A percentile compares a stretch with the other conserved stretches of the same genome.
Conservation (phyloP, 2,888 invertebrate genomes). For the Calliopum simillimum region DNA sequence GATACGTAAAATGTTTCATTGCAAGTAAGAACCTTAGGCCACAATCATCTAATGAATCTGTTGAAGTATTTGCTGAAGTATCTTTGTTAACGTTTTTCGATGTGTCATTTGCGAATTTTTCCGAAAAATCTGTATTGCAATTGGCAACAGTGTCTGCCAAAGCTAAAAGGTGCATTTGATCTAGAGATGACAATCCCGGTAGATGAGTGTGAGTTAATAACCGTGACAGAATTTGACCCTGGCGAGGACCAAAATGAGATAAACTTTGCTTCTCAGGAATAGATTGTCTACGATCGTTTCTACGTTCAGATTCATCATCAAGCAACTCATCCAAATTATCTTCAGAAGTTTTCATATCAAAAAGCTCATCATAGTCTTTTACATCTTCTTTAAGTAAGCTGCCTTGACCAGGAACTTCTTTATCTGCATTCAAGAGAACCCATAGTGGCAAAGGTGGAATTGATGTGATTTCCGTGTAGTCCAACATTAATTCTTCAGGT, state of each 20-base stretch:
- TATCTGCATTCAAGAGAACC: slow-evolving; percentile 95
- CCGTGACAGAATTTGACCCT: slow-evolving; percentile 86
- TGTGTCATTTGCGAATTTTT: slow-evolving; percentile 79
- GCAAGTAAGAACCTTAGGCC: slow-evolving; percentile 95
- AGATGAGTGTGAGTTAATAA: slow-evolving; percentile 94
- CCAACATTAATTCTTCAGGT: slow-evolving; percentile 88
- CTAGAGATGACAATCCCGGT: slow-evolving; percentile 94
- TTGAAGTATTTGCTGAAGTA: slow-evolving; percentile 71
- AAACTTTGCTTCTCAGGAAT: slow-evolving; percentile 80
- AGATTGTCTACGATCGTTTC: slow-evolving; percentile 74
- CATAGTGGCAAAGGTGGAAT: slow-evolving; percentile 97
- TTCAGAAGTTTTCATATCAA: slow-evolving; percentile 84
- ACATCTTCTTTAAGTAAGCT: slow-evolving; percentile 52
- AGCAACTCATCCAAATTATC: slow-evolving; percentile 85
- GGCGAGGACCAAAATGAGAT: slow-evolving; percentile 88
- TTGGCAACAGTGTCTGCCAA: slow-evolving; percentile 97
- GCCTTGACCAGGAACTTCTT: slow-evolving; percentile 73
- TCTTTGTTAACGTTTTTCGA: slow-evolving; percentile 78
- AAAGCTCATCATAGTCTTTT: slow-evolving; percentile 89
- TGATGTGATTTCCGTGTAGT: slow-evolving; percentile 97
- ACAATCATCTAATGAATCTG: slow-evolving; percentile 94
- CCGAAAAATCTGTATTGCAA: slow-evolving; percentile 89
- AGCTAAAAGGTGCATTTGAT: slow-evolving; percentile 99
- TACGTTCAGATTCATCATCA: slow-evolving; percentile 78
- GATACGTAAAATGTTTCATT: slow-evolving; percentile 97